Evolutionary conservation across 1,140 invertebrate genomes (phyloP).

Genomic region (Mylabris phalerata): DNA sequence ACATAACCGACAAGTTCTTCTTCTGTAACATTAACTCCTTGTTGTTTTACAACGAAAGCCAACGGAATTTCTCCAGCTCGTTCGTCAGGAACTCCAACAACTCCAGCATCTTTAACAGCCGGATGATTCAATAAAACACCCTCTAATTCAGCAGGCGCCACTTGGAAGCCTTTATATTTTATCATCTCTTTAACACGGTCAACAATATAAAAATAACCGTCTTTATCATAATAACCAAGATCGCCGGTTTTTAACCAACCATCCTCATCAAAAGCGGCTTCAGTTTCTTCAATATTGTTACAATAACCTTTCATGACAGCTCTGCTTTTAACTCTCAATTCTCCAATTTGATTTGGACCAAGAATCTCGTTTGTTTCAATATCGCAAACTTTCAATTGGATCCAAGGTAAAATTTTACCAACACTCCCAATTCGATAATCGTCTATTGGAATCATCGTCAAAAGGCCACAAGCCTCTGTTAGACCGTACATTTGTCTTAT

Average conservation of each 20-base stretch:
- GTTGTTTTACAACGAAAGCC: slow-evolving; percentile 2
- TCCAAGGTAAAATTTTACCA: not conserved
- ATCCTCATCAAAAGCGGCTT: slow-evolving; percentile 54
- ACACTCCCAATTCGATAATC: not conserved
- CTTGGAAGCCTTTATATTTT: slow-evolving; percentile 55
- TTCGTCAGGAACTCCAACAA: slow-evolving; percentile 1
- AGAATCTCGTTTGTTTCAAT: slow-evolving; percentile 41
- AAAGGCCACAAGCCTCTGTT: not conserved
- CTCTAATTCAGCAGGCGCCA: slow-evolving; percentile 53
- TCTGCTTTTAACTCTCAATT: slow-evolving; percentile 47
- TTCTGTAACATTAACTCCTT: not conserved
- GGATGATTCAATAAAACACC: slow-evolving; percentile 53
- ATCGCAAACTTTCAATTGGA: slow-evolving; percentile 28
- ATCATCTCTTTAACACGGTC: slow-evolving; percentile 67
- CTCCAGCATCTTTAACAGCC: slow-evolving; percentile 39
- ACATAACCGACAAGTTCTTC: slow-evolving; percentile 5
- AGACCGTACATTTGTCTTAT: not conserved
- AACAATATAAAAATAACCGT: slow-evolving; percentile 56
- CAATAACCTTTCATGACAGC: slow-evolving; percentile 49
- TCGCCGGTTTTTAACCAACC: slow-evolving; percentile 62
- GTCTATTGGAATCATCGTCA: not conserved
- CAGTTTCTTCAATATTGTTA: slow-evolving; percentile 48
- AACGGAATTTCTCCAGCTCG: slow-evolving; percentile 4
- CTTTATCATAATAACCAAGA: too few relatives aligned
- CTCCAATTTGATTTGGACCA: slow-evolving; percentile 46